Percentiles rank a stretch among this genome's conserved stretches.
These are phyloP conservation scores for Daphoenositta chrysoptera DNA, from an alignment of 2,113 vertebrate species.

Conservation along the genomic window DNA sequence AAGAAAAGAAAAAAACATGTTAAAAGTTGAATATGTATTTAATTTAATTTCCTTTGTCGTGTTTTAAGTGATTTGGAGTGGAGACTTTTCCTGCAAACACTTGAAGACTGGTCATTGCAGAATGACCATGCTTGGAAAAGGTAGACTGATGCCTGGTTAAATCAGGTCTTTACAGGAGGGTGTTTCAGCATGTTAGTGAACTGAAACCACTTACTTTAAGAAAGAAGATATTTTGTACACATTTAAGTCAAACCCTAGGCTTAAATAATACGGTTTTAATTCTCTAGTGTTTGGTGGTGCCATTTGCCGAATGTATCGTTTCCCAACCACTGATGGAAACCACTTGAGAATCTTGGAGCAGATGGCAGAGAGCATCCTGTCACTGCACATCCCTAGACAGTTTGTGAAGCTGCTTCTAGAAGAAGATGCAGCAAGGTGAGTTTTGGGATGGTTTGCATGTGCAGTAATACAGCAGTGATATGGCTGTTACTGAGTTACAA, in stretches of 20 bases:
- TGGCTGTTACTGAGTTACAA: neutral
- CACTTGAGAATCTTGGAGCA: slow-evolving; percentile 95
- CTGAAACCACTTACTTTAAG: neutral
- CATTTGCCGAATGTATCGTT: slow-evolving; percentile 96
- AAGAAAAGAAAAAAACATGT: neutral
- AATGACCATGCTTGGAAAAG: neutral
- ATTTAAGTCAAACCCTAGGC: neutral
- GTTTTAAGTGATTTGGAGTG: neutral
- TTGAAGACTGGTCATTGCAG: neutral
- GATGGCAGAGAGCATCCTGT: slow-evolving; percentile 94
- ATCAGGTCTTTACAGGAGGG: neutral
- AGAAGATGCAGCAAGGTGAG: slow-evolving; percentile 90
- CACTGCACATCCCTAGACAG: slow-evolving; percentile 90
- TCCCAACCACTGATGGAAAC: slow-evolving; percentile 93
- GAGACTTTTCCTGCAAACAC: neutral
- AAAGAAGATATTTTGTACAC: neutral
- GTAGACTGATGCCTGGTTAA: neutral
- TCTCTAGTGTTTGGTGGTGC: slow-evolving; percentile 91
- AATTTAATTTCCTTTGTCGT: neutral
- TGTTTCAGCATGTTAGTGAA: neutral
- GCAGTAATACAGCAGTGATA: neutral
- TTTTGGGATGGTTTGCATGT: rapidly evolving
- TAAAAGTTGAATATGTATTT: neutral
- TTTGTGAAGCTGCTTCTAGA: slow-evolving; percentile 94
- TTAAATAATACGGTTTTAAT: neutral